A percentile compares a stretch with the other conserved stretches of the same genome.
Evolutionary conservation across 2,113 vertebrate genomes (phyloP).

Genomic region (Cairina moschata): DNA sequence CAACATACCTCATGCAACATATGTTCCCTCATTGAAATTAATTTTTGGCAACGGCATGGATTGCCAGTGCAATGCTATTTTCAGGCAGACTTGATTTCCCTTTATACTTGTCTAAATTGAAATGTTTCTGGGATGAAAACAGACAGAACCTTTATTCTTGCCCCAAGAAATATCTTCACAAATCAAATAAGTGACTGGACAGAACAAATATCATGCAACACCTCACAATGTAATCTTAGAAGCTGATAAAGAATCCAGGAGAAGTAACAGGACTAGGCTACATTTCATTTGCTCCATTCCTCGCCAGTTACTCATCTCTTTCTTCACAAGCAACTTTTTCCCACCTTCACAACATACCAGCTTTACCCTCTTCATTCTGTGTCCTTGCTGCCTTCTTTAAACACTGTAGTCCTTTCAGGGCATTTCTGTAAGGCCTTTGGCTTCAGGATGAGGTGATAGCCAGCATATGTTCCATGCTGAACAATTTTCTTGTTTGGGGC

Average conservation of each 20-base stretch:
- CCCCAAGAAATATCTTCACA: neutral
- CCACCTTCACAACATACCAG: neutral
- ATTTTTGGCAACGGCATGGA: neutral
- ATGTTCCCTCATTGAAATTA: neutral
- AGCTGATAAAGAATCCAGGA: rapidly evolving
- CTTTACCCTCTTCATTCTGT: neutral
- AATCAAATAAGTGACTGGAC: neutral
- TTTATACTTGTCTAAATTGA: neutral
- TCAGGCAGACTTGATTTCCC: neutral
- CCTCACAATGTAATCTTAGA: neutral
- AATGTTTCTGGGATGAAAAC: neutral
- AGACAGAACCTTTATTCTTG: neutral
- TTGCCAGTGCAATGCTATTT: neutral
- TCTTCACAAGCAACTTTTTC: neutral
- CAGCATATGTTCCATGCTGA: neutral
- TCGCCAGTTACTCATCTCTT: neutral
- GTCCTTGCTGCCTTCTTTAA: neutral
- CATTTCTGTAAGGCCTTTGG: neutral
- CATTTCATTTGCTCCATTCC: neutral
- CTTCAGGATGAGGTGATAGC: neutral
- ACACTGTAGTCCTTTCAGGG: neutral
- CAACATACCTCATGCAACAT: neutral
- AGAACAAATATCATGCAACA: neutral
- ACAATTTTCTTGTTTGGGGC: neutral
- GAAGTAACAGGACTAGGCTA: neutral